A percentile compares a stretch with the other conserved stretches of the same genome.
phyloP scores from a whole-genome alignment of 1,140 invertebrate species.

The Cephus cinctus region DNA sequence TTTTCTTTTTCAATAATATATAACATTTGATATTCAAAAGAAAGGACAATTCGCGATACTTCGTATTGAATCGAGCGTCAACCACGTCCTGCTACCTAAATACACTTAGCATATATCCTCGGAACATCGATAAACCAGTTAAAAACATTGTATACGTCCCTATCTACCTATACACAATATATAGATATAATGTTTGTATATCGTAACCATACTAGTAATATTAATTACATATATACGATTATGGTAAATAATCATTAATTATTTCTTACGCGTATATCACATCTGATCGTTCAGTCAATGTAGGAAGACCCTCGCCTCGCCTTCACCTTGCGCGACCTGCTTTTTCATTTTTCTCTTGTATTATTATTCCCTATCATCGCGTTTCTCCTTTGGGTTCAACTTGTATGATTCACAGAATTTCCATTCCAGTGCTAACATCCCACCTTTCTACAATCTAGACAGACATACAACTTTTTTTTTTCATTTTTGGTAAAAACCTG shows the following conservation, averaged over 20 bases:
- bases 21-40: slow-evolving; percentile 10
- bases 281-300: slow-evolving; percentile 58
- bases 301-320: slow-evolving; percentile 56
- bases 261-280: slow-evolving; percentile 56
- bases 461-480: slow-evolving; percentile 38
- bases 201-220: slow-evolving; percentile 45
- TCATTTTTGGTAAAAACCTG: slow-evolving; percentile 50
- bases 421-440: not conserved
- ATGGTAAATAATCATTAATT: slow-evolving; percentile 46
- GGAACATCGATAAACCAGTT: slow-evolving; percentile 53
- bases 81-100: slow-evolving; percentile 34
- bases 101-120: slow-evolving; percentile 40
- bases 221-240: slow-evolving; percentile 42
- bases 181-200: slow-evolving; percentile 44
- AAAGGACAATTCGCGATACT: slow-evolving; percentile 7
- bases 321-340: slow-evolving; percentile 32
- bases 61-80: slow-evolving; percentile 25
- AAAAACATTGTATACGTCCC: slow-evolving; percentile 52
- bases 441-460: slow-evolving; percentile 34
- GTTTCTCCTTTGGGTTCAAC: slow-evolving; percentile 2
- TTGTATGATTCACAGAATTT: not conserved
- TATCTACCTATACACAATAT: slow-evolving; percentile 51
- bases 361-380: not conserved
- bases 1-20: slow-evolving; percentile 7
- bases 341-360: slow-evolving; percentile 12